A percentile compares a stretch with the other conserved stretches of the same genome.
phyloP scores from a whole-genome alignment of 2,888 invertebrate species.

The Lissocephala sabroskyi region DNA sequence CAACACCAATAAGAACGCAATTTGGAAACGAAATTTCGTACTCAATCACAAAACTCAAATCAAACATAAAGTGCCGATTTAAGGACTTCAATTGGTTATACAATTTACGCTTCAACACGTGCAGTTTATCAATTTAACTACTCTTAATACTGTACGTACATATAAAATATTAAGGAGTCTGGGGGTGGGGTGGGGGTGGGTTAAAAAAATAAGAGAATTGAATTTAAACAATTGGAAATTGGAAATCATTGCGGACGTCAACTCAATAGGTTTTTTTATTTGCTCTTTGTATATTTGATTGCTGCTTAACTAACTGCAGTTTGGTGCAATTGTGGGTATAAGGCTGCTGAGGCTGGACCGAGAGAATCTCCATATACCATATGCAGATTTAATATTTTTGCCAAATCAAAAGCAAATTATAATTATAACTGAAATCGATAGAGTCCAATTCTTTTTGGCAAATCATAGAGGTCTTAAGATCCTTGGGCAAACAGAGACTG shows the following conservation, averaged over 20 bases:
- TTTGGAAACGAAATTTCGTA: slow-evolving; percentile 17
- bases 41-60: too few relatives aligned
- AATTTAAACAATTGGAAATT: too few relatives aligned
- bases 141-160: too few relatives aligned
- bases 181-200: too few relatives aligned
- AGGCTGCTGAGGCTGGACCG: slow-evolving; percentile 14
- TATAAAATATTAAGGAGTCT: too few relatives aligned
- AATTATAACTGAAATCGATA: neutral
- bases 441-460: neutral
- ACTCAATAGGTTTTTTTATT: neutral
- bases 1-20: slow-evolving; percentile 26
- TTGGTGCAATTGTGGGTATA: slow-evolving; percentile 28
- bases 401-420: slow-evolving; percentile 16
- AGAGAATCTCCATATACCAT: too few relatives aligned
- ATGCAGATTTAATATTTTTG: too few relatives aligned
- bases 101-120: slow-evolving; percentile 42
- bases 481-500: slow-evolving; percentile 5
- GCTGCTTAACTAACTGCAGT: slow-evolving; percentile 19
- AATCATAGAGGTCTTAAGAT: slow-evolving; percentile 10
- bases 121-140: slow-evolving; percentile 39
- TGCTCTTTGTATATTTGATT: slow-evolving; percentile 1
- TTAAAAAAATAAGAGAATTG: too few relatives aligned
- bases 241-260: neutral
- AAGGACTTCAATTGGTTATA: too few relatives aligned
- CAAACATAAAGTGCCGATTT: too few relatives aligned